A percentile compares a stretch with the other conserved stretches of the same genome.
phyloP scores from a whole-genome alignment of 1,140 invertebrate genomes.

The Amyelois transitella region DNA sequence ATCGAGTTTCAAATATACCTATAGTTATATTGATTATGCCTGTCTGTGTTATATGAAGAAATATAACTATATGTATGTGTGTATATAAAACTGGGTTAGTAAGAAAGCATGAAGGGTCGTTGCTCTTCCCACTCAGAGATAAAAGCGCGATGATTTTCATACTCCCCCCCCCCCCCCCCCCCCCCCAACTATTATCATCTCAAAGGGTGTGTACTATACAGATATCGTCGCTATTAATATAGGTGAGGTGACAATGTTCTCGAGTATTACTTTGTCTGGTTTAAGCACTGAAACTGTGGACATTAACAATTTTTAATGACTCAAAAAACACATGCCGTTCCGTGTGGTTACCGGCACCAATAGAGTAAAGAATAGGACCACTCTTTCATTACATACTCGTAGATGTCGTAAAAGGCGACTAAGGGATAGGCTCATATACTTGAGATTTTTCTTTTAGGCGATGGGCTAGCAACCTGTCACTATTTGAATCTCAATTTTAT shows the following conservation, averaged over 20 bases:
- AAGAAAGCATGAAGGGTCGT: neutral
- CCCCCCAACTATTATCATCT: constrained; percentile 10
- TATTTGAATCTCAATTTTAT: too few relatives aligned
- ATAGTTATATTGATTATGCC: too few relatives aligned
- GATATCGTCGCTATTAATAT: neutral
- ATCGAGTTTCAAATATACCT: too few relatives aligned
- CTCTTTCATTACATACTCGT: too few relatives aligned
- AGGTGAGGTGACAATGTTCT: constrained; percentile 5
- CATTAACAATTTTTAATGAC: neutral
- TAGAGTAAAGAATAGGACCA: too few relatives aligned
- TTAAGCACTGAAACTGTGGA: neutral
- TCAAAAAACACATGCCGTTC: too few relatives aligned
- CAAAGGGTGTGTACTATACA: neutral
- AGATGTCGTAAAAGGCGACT: too few relatives aligned
- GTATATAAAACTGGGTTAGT: neutral
- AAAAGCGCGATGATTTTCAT: constrained; percentile 50
- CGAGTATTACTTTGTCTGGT: constrained; percentile 7
- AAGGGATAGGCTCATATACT: too few relatives aligned
- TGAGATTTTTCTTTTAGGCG: too few relatives aligned
- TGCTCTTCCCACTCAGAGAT: neutral
- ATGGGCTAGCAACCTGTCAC: too few relatives aligned
- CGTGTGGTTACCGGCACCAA: too few relatives aligned
- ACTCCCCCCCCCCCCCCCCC: constrained; percentile 27
- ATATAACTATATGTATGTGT: neutral
- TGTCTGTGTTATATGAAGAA: too few relatives aligned